Base-by-base conservation (phyloP, 2,797 vertebrate species). In the Rhinichthys osculus region DNA sequence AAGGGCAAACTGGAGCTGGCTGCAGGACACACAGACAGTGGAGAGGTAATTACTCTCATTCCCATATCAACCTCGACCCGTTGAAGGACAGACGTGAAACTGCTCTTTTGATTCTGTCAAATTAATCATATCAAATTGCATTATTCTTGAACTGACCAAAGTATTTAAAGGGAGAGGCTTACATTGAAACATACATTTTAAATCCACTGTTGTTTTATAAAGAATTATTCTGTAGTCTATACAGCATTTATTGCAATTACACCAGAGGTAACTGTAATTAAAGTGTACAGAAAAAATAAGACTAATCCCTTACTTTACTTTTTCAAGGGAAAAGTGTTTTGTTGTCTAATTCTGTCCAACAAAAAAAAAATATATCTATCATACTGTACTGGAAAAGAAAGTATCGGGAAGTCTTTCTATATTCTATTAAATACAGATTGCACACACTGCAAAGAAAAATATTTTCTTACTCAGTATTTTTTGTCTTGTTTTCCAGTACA, bases 1-100 rank as follows among this genome's bases (percentile, higher is more conserved):
- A 99, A 99, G 0, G 98, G 98, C 86, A 99, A 99, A 89, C 96
- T 93, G 90, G 98, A 98, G 82, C 96, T 98, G 2, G 98, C 98
- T 99, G 64, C 87, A 35, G 21, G 30, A 80, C 17, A 59, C 52
- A 16, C 14, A 52, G 1, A 19, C 62, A 67, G 23, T 27, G 19
- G 19, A 57, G 66, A 3, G 27, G 27, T 64, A 11, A 59, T 27
- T 13, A 62, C 57, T 27, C 57, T n/a, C 57, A 27, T 62, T 27
- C 10, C 57, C n/a, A 13, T 13, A 13, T 62, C 47, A 62, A n/a
- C 23, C 47, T 5, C 16, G 1, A 57, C 21, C 54, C 3, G 21
- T 10, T 57, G 21, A 57, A 57, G 21, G 4, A 10, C 23, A 54
- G 19, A 21, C 52, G 7, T 54, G 2, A 54, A 23, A 57, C 54